Percentiles rank a stretch among this genome's conserved stretches.
phyloP scores from a whole-genome alignment of 92 coral and sea anemone species.

The Blastomussa wellsi region DNA sequence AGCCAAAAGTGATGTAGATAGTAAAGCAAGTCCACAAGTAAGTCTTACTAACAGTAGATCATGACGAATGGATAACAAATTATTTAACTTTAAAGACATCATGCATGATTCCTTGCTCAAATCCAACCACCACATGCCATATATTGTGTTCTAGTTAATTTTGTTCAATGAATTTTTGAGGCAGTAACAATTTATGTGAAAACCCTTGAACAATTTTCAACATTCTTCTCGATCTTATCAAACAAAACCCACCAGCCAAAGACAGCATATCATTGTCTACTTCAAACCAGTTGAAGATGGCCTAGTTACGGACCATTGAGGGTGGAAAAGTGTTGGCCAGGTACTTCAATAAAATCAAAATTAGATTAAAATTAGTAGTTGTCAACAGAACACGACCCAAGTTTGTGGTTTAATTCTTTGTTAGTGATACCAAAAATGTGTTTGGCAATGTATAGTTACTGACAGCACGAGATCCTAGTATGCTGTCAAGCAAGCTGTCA shows the following conservation, averaged over 20 bases:
- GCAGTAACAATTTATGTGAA: background rate
- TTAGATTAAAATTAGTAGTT: background rate
- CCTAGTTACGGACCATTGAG: background rate
- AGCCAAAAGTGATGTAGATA: slow-evolving; percentile 13
- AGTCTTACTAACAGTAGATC: background rate
- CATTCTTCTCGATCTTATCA: background rate
- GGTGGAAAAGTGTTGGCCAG: background rate
- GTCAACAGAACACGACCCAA: background rate
- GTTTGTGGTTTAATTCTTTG: background rate
- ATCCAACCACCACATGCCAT: background rate
- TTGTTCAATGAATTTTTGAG: background rate
- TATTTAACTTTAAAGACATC: background rate
- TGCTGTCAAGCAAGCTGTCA: too few species aligned
- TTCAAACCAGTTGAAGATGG: background rate
- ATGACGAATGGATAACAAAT: background rate
- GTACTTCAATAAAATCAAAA: background rate
- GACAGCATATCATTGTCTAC: background rate
- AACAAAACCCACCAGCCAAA: background rate
- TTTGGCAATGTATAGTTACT: too few species aligned
- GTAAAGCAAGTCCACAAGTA: slow-evolving; percentile 25
- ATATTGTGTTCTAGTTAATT: background rate
- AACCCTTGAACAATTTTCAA: background rate
- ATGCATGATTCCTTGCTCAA: background rate
- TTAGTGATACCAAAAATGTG: too few species aligned
- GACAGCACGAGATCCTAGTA: too few species aligned